A percentile compares a stretch with the other conserved stretches of the same genome.
These are phyloP conservation scores for Natrix natrix DNA, from an alignment of 2,797 vertebrate genomes.

Conservation along the genomic window DNA sequence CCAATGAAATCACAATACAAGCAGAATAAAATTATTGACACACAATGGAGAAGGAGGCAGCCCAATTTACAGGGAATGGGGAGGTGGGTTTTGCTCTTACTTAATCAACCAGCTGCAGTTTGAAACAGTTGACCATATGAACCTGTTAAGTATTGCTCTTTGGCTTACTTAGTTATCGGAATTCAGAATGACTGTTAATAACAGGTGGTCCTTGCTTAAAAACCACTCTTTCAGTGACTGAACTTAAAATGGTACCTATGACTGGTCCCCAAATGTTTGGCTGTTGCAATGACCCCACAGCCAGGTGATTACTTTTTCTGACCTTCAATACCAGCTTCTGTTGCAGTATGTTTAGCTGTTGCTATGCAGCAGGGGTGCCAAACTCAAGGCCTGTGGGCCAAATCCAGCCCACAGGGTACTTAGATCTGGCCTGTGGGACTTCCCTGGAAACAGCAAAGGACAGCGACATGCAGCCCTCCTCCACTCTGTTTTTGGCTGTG, in stretches of 20 bases:
- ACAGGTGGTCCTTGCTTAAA: background rate
- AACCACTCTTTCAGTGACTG: background rate
- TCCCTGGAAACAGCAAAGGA: too few relatives aligned
- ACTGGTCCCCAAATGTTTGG: background rate
- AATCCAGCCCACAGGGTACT: too few relatives aligned
- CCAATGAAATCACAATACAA: background rate
- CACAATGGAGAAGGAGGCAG: background rate
- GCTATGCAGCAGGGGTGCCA: too few relatives aligned
- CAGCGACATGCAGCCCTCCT: too few relatives aligned
- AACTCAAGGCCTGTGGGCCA: too few relatives aligned
- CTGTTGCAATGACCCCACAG: background rate
- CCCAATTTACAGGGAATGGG: background rate
- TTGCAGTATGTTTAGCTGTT: too few relatives aligned
- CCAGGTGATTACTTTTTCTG: background rate
- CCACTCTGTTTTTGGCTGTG: too few relatives aligned
- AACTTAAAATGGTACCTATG: background rate
- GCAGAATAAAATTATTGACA: background rate
- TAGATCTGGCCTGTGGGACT: too few relatives aligned
- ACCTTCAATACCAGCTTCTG: background rate
- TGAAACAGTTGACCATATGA: background rate
- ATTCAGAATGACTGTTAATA: background rate
- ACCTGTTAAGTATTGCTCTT: background rate
- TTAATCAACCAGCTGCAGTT: background rate
- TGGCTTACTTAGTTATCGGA: background rate
- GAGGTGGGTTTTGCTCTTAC: background rate